Conservation (phyloP, 1,140 invertebrate species). For the Lordiphosa collinella region DNA sequence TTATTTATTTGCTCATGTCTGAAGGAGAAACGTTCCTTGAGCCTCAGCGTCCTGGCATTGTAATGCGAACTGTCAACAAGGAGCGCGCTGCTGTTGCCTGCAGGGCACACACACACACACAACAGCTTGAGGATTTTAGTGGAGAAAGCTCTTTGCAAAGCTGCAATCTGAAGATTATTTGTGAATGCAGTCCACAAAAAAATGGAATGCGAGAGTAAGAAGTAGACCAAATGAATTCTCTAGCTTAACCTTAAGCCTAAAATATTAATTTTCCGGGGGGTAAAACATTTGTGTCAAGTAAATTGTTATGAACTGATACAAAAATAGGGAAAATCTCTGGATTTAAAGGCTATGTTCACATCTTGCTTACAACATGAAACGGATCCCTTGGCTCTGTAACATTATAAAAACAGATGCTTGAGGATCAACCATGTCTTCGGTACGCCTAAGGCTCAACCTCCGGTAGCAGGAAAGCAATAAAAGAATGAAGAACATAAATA, state of each 20-base stretch:
- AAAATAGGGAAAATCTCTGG: too few species aligned
- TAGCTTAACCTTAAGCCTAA: too few species aligned
- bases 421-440: not conserved
- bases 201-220: too few species aligned
- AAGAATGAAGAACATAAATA: conserved; percentile 1
- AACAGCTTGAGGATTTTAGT: conserved; percentile 40
- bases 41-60: conserved; percentile 51
- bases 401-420: conserved; percentile 27
- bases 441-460: too few species aligned
- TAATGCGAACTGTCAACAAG: conserved; percentile 72
- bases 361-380: conserved; percentile 28
- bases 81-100: conserved; percentile 26
- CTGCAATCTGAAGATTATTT: conserved; percentile 41
- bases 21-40: conserved; percentile 5
- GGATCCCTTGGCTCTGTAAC: conserved; percentile 33
- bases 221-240: too few species aligned
- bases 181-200: conserved; percentile 20
- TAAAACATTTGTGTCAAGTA: too few species aligned
- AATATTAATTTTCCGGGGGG: too few species aligned
- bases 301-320: too few species aligned
- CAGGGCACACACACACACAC: conserved; percentile 29
- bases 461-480: too few species aligned
- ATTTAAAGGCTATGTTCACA: too few species aligned
- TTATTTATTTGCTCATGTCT: conserved; percentile 65
- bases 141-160: conserved; percentile 38